Percentiles rank a stretch among this genome's conserved stretches.
These are phyloP conservation scores for Dryococelus australis DNA, from an alignment of 2,888 invertebrate species.

Conservation along the genomic window DNA sequence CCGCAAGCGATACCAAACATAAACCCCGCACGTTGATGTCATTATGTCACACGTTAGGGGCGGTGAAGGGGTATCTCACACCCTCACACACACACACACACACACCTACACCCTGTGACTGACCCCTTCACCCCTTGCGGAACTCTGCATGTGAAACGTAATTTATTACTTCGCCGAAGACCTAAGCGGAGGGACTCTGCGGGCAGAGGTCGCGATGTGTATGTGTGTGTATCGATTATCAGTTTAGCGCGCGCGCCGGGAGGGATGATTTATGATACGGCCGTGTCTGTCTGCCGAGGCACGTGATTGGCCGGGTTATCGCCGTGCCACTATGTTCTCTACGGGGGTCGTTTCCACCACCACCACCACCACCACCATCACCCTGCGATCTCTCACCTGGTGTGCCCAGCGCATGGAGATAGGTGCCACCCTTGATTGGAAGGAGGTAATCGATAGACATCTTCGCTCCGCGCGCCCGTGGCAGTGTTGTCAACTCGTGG, in stretches of 20 bases:
- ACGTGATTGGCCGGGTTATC: conserved; percentile 10
- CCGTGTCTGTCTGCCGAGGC: conserved; percentile 4
- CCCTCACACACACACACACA: background rate
- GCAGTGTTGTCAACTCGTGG: no score
- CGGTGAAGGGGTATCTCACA: no score
- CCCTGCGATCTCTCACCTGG: background rate
- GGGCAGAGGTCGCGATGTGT: no score
- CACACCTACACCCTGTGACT: background rate
- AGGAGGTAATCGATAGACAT: conserved; percentile 16
- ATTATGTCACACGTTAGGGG: no score
- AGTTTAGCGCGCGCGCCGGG: background rate
- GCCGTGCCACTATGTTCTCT: no score
- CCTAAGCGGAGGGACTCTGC: no score
- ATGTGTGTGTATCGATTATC: no score
- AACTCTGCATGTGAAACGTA: background rate
- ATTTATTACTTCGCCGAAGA: background rate
- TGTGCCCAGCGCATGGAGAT: background rate
- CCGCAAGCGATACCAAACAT: no score
- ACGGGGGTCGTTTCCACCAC: background rate
- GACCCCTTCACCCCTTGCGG: background rate
- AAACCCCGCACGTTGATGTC: no score
- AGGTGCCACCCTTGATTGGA: background rate
- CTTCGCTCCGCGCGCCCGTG: background rate
- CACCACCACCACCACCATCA: background rate
- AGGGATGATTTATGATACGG: background rate